Percentiles rank a stretch among this genome's conserved stretches.
phyloP scores from a whole-genome alignment of 2,113 vertebrate species.

The Carlito syrichta region DNA sequence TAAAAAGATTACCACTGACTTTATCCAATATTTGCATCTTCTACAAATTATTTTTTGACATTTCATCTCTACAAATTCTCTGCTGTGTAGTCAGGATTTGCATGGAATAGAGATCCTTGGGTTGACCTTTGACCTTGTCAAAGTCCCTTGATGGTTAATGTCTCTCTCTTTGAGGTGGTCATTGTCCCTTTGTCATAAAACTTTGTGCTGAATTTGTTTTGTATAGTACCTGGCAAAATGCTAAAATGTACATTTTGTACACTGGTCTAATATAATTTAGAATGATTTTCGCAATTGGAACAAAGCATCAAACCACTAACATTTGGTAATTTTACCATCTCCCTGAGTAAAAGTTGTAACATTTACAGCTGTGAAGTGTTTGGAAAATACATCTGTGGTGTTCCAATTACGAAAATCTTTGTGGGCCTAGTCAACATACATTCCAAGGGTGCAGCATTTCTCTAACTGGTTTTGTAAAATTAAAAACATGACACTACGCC shows the following conservation, averaged over 20 bases:
- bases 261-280: not conserved
- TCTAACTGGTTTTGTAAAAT: not conserved
- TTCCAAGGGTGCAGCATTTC: not conserved
- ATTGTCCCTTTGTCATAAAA: not conserved
- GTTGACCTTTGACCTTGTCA: not conserved
- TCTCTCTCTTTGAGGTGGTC: not conserved
- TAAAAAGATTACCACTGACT: not conserved
- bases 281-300: not conserved
- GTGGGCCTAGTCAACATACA: not conserved
- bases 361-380: not conserved
- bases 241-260: not conserved
- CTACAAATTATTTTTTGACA: not conserved
- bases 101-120: not conserved
- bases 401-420: not conserved
- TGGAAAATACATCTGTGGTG: not conserved
- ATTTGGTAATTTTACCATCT: not conserved
- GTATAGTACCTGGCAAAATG: not conserved
- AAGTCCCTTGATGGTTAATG: not conserved
- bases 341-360: not conserved
- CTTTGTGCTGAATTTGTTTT: not conserved
- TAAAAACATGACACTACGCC: not conserved
- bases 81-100: not conserved
- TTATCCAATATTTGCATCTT: not conserved
- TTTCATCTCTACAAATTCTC: not conserved
- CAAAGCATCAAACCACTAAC: not conserved